Percentiles rank a stretch among this genome's conserved stretches.
Evolutionary conservation across 2,797 vertebrate species (phyloP).

Genomic region (Argya squamiceps): DNA sequence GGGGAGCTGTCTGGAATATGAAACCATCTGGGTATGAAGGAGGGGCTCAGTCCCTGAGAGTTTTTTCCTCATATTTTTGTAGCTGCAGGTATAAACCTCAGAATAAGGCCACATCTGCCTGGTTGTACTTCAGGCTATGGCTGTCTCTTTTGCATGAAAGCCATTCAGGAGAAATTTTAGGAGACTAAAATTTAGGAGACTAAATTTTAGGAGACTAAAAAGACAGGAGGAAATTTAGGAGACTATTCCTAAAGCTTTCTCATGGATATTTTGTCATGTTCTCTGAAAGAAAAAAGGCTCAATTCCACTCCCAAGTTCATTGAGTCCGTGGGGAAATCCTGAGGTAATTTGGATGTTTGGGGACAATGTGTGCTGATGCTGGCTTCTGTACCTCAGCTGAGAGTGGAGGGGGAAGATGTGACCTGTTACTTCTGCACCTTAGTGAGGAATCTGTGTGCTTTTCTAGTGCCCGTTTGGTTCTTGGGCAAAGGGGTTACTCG

Average conservation of each 20-base stretch:
- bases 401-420: neutral
- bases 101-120: neutral
- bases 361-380: neutral
- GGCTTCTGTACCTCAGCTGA: neutral
- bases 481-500: neutral
- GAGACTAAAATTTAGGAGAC: too few species aligned
- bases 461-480: neutral
- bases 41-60: neutral
- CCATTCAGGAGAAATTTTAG: neutral
- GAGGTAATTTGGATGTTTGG: neutral
- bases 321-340: neutral
- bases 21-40: neutral
- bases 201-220: too few species aligned
- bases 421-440: neutral
- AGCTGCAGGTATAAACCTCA: neutral
- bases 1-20: neutral
- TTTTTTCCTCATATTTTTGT: neutral
- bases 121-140: neutral
- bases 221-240: too few species aligned
- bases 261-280: neutral
- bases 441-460: neutral
- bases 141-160: neutral
- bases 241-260: neutral
- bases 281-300: neutral
- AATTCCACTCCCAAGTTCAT: neutral